Conservation (phyloP, 1,140 invertebrate genomes). For the Leucophenga varia region DNA sequence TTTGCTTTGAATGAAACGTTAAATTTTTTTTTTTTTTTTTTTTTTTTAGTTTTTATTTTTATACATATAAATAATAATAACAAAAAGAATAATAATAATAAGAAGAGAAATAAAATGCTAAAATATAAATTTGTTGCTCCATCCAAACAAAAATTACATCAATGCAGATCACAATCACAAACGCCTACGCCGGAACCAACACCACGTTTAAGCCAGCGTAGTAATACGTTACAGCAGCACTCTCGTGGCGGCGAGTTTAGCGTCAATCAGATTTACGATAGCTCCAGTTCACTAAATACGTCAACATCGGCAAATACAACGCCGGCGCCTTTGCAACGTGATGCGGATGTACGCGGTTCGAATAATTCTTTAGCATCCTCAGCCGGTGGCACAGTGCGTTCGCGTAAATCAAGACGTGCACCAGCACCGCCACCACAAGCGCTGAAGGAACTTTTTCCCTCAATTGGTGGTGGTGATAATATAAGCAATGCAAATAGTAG, state of each 20-base stretch:
- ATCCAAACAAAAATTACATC: neutral
- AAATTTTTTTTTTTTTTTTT: no score
- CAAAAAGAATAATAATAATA: slow-evolving; percentile 3
- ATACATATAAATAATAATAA: no score
- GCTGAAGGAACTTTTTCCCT: slow-evolving; percentile 8
- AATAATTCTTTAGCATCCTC: slow-evolving; percentile 34
- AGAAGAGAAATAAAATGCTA: slow-evolving; percentile 22
- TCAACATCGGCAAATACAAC: slow-evolving; percentile 1
- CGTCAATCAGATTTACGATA: slow-evolving; percentile 15
- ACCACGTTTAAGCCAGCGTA: slow-evolving; percentile 21
- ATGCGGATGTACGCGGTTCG: slow-evolving; percentile 29
- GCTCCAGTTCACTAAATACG: slow-evolving; percentile 12
- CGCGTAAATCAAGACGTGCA: slow-evolving; percentile 55
- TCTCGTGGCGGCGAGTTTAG: neutral
- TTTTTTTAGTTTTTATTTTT: no score
- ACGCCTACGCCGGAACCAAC: slow-evolving; percentile 57
- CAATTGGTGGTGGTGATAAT: neutral
- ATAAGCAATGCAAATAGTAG: neutral
- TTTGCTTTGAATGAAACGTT: neutral
- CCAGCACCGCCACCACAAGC: slow-evolving; percentile 36
- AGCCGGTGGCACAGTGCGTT: slow-evolving; percentile 35
- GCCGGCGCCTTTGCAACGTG: slow-evolving; percentile 19
- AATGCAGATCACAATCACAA: slow-evolving; percentile 27
- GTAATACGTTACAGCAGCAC: no score
- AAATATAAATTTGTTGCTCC: slow-evolving; percentile 31